Conservation (phyloP, 2,113 vertebrate genomes). For the Ophthalmolycus amberensis region DNA sequence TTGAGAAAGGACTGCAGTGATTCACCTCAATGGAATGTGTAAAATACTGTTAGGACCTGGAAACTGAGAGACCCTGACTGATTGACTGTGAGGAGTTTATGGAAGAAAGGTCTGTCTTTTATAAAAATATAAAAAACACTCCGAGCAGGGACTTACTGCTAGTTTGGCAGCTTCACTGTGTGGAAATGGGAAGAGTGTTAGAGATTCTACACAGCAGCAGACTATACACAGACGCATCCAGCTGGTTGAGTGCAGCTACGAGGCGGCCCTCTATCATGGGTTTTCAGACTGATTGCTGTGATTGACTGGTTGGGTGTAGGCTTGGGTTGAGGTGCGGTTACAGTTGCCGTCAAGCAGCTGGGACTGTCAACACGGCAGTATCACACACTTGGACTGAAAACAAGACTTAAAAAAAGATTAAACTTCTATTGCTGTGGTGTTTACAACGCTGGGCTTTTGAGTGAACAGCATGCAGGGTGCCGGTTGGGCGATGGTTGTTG, state of each 20-base stretch:
- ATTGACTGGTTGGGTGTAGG: conserved; percentile 1
- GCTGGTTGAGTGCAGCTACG: neutral
- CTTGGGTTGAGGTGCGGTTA: conserved; percentile 11
- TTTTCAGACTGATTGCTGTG: neutral
- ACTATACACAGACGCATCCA: neutral
- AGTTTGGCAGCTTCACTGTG: neutral
- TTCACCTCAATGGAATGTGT: conserved; percentile 52
- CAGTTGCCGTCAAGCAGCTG: neutral
- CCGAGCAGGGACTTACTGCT: neutral
- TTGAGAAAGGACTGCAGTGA: conserved; percentile 6
- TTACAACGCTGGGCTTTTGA: neutral
- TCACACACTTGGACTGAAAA: neutral
- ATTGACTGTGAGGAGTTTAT: conserved; percentile 28
- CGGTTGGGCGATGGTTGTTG: neutral
- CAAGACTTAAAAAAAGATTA: neutral
- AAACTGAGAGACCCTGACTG: conserved; percentile 17
- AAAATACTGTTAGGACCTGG: conserved; percentile 45
- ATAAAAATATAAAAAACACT: neutral
- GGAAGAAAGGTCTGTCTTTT: conserved; percentile 10
- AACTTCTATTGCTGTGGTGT: neutral
- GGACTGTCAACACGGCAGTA: neutral
- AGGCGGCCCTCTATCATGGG: neutral
- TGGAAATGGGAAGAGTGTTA: neutral
- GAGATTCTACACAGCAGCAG: neutral
- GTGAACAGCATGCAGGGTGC: neutral